These are phyloP conservation scores for Allolobophora icterica DNA, from an alignment of 2,888 invertebrate genomes.

Conservation along the genomic window DNA sequence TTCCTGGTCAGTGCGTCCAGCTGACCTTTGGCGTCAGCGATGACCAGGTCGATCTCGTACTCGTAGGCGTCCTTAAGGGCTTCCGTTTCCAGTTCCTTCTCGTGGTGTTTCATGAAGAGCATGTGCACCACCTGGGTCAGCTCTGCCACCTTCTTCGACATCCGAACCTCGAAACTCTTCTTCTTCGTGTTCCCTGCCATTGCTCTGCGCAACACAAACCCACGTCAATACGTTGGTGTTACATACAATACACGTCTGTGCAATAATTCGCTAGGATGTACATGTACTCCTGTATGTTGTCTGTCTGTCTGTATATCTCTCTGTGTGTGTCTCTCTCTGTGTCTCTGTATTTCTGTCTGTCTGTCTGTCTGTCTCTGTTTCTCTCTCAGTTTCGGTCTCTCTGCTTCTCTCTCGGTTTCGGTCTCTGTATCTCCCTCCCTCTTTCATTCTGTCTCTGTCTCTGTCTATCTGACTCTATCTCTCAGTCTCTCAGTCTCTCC, in stretches of 20 bases:
- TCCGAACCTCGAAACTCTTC: slow-evolving; percentile 61
- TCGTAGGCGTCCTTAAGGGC: slow-evolving; percentile 61
- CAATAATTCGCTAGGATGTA: too few relatives aligned
- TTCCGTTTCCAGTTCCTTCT: slow-evolving; percentile 62
- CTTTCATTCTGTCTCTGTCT: too few relatives aligned
- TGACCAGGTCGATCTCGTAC: slow-evolving; percentile 55
- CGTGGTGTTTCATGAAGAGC: slow-evolving; percentile 64
- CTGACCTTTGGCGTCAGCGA: slow-evolving; percentile 54
- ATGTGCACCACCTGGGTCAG: slow-evolving; percentile 64
- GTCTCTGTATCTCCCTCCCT: too few relatives aligned
- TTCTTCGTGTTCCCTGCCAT: slow-evolving; percentile 49
- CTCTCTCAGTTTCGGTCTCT: too few relatives aligned
- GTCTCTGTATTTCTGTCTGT: too few relatives aligned
- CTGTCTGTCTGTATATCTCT: too few relatives aligned
- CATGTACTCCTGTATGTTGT: background rate
- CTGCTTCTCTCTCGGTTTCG: too few relatives aligned
- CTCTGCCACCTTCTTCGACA: slow-evolving; percentile 63
- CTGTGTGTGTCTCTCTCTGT: too few relatives aligned
- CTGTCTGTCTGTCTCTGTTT: too few relatives aligned
- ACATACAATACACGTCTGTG: background rate
- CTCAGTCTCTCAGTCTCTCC: too few relatives aligned
- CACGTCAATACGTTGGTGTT: too few relatives aligned
- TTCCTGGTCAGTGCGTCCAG: background rate
- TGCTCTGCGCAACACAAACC: background rate
- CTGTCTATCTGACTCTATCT: too few relatives aligned